A percentile compares a stretch with the other conserved stretches of the same genome.
Evolutionary conservation across 1,140 invertebrate genomes (phyloP).

Genomic region (Drosophila santomea): DNA sequence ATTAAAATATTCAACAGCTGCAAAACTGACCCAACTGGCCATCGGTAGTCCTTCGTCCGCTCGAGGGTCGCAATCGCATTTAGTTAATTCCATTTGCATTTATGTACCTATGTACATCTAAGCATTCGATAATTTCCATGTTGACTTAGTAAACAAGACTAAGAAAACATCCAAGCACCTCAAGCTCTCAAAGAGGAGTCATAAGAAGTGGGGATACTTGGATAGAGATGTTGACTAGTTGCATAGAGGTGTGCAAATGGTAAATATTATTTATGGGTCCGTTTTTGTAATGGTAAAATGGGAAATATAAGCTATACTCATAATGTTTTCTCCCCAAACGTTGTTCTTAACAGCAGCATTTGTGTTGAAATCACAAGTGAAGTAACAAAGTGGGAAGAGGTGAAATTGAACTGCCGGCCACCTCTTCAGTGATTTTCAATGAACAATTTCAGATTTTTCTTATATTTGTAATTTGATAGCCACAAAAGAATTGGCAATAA

Average conservation of each 20-base stretch:
- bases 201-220: slow-evolving; percentile 19
- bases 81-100: slow-evolving; percentile 73
- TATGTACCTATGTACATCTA: slow-evolving; percentile 33
- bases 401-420: slow-evolving; percentile 26
- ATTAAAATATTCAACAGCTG: slow-evolving; percentile 51
- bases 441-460: slow-evolving; percentile 28
- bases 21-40: slow-evolving; percentile 17
- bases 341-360: too few species aligned
- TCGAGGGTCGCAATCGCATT: slow-evolving; percentile 22
- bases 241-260: slow-evolving; percentile 3
- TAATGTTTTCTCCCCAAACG: too few species aligned
- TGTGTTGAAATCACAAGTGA: too few species aligned
- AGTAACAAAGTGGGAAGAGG: not conserved
- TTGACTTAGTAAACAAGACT: slow-evolving; percentile 31
- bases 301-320: not conserved
- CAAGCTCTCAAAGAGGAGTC: not conserved
- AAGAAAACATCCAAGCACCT: slow-evolving; percentile 1
- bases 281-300: not conserved
- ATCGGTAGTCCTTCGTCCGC: slow-evolving; percentile 9
- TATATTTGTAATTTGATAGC: slow-evolving; percentile 49
- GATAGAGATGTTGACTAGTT: slow-evolving; percentile 31
- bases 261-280: slow-evolving; percentile 15
- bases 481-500: slow-evolving; percentile 43
- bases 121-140: slow-evolving; percentile 60
- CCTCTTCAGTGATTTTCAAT: slow-evolving; percentile 52